A percentile compares a stretch with the other conserved stretches of the same genome.
phyloP scores from a whole-genome alignment of 2,888 invertebrate genomes.

The Xylophagus ater region DNA sequence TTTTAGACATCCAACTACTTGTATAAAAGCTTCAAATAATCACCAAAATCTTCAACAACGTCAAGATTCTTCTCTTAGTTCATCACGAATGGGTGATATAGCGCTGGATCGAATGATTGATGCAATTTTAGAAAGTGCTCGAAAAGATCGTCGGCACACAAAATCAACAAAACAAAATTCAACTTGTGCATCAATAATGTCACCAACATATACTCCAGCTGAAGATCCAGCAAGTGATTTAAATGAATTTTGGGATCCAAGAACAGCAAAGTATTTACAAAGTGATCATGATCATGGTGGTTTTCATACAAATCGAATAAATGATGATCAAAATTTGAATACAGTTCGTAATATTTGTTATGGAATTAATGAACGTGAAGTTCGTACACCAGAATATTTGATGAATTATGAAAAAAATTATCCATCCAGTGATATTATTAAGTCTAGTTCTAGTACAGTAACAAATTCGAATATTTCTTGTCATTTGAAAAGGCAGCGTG shows the following conservation, averaged over 20 bases:
- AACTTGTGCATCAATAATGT: slow-evolving; percentile 20
- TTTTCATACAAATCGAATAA: too few species aligned
- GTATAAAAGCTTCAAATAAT: too few species aligned
- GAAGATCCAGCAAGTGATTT: slow-evolving; percentile 39
- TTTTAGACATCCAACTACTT: too few species aligned
- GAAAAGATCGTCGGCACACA: slow-evolving; percentile 26
- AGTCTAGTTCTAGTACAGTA: too few species aligned
- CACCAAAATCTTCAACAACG: too few species aligned
- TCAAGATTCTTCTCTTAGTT: slow-evolving; percentile 26
- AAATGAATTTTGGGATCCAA: slow-evolving; percentile 33
- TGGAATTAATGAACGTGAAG: slow-evolving; percentile 30
- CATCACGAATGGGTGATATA: slow-evolving; percentile 35
- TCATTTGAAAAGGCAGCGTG: slow-evolving; percentile 30
- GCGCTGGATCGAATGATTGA: slow-evolving; percentile 39
- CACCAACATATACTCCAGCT: slow-evolving; percentile 35
- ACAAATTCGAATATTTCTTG: too few species aligned
- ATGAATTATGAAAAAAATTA: slow-evolving; percentile 5
- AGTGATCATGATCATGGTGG: slow-evolving; percentile 10
- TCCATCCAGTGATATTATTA: too few species aligned
- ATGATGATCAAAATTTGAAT: too few species aligned
- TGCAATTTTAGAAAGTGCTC: slow-evolving; percentile 36
- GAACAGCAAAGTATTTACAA: slow-evolving; percentile 20
- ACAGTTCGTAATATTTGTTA: slow-evolving; percentile 5
- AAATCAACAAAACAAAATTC: slow-evolving; percentile 21
- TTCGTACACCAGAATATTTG: slow-evolving; percentile 25